Conservation (phyloP, 1,140 invertebrate species). For the Brachionus sp. region DNA sequence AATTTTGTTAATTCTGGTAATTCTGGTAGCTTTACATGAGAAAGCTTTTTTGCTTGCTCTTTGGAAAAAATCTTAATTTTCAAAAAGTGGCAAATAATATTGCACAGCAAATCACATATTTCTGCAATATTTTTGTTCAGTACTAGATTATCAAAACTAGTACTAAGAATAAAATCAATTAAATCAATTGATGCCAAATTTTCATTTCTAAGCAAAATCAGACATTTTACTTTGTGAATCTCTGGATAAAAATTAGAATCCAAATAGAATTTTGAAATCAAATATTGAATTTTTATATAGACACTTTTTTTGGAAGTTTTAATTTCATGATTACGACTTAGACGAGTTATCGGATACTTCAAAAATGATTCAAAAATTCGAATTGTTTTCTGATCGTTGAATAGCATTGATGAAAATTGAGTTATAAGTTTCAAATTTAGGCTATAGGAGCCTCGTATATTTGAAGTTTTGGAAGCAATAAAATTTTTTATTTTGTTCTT, state of each 20-base stretch:
- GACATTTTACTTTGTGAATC: neutral
- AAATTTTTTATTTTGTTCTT: conserved; percentile 28
- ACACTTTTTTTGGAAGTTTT: neutral
- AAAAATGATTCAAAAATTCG: neutral
- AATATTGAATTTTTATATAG: conserved; percentile 20
- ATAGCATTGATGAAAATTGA: neutral
- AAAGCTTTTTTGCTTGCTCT: neutral
- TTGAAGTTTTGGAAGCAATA: conserved; percentile 1
- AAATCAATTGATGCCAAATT: neutral
- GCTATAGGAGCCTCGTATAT: neutral
- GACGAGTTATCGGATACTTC: neutral
- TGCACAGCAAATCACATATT: neutral
- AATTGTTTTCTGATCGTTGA: neutral
- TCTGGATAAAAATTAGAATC: conserved; percentile 5
- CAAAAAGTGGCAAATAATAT: neutral
- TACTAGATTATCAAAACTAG: neutral
- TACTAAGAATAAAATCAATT: neutral
- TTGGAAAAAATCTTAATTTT: neutral
- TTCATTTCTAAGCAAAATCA: conserved; percentile 17
- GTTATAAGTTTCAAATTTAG: neutral
- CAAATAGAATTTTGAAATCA: neutral
- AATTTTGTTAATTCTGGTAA: neutral
- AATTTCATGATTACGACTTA: neutral
- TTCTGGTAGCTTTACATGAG: neutral
- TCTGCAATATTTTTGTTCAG: neutral